Conservation (phyloP, 2,888 invertebrate species). For the Sepiola atlantica region DNA sequence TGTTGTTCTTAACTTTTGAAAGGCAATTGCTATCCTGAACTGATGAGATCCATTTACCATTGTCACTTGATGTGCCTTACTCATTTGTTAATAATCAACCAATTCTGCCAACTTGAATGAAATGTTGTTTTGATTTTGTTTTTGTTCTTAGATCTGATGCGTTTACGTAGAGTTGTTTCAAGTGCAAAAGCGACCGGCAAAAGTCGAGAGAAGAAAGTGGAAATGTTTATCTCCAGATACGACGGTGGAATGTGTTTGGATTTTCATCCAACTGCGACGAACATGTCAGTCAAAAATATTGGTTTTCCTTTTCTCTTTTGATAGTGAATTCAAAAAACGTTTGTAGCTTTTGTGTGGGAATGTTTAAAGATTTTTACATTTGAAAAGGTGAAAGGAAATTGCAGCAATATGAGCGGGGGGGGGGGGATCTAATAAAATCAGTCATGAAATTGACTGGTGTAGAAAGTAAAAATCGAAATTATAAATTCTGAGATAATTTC, state of each 20-base stretch:
- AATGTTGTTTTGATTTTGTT: background rate
- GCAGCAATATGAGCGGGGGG: too few species aligned
- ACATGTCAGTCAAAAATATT: slow-evolving; percentile 67
- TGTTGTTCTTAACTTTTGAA: background rate
- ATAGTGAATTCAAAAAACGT: background rate
- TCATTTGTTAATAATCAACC: background rate
- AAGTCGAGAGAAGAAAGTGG: slow-evolving; percentile 71
- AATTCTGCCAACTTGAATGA: background rate
- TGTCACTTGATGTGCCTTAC: too few species aligned
- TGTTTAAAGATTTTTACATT: too few species aligned
- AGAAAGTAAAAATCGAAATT: too few species aligned
- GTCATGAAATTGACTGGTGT: too few species aligned
- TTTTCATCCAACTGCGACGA: slow-evolving; percentile 70
- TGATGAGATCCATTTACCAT: background rate
- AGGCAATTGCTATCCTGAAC: background rate
- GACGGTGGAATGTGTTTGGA: slow-evolving; percentile 74
- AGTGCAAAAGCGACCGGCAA: slow-evolving; percentile 65
- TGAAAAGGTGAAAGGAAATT: too few species aligned
- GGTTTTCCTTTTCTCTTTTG: background rate
- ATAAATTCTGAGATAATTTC: too few species aligned
- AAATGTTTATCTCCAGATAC: slow-evolving; percentile 73
- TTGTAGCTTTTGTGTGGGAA: too few species aligned
- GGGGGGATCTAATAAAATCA: too few species aligned
- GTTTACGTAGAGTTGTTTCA: slow-evolving; percentile 70
- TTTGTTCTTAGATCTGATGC: slow-evolving; percentile 71